Conservation (phyloP, 1,140 invertebrate genomes). For the Ceratina japonica region DNA sequence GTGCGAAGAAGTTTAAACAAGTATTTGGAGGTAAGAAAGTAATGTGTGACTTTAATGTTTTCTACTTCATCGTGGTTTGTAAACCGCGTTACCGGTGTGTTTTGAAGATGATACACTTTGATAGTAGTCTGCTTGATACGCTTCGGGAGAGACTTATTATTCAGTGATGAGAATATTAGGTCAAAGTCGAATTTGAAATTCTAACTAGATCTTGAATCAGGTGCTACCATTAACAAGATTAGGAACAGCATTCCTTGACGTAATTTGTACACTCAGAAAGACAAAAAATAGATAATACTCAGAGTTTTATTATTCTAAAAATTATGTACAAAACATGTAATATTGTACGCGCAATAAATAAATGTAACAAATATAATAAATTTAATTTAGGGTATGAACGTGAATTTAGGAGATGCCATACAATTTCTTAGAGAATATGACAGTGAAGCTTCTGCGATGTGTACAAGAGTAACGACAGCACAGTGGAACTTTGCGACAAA, state of each 20-base stretch:
- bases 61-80: background rate
- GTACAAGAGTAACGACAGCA: conserved; percentile 84
- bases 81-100: conserved; percentile 53
- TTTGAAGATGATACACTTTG: conserved; percentile 63
- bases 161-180: conserved; percentile 21
- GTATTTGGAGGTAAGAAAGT: conserved; percentile 70
- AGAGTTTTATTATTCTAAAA: background rate
- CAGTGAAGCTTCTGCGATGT: conserved; percentile 85
- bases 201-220: conserved; percentile 33
- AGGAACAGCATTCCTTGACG: conserved; percentile 21
- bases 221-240: conserved; percentile 25
- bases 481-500: conserved; percentile 91
- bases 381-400: conserved; percentile 82
- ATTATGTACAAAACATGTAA: too few relatives aligned
- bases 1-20: conserved; percentile 34
- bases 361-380: background rate
- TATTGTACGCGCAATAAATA: background rate
- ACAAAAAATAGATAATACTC: background rate
- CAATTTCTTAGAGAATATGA: conserved; percentile 88
- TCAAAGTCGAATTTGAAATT: conserved; percentile 52
- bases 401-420: conserved; percentile 84
- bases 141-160: conserved; percentile 56
- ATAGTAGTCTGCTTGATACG: conserved; percentile 50
- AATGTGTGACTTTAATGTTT: background rate
- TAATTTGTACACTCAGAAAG: background rate